Evolutionary conservation across 1,140 invertebrate species (phyloP).

Genomic region (Bradynema listronoti): DNA sequence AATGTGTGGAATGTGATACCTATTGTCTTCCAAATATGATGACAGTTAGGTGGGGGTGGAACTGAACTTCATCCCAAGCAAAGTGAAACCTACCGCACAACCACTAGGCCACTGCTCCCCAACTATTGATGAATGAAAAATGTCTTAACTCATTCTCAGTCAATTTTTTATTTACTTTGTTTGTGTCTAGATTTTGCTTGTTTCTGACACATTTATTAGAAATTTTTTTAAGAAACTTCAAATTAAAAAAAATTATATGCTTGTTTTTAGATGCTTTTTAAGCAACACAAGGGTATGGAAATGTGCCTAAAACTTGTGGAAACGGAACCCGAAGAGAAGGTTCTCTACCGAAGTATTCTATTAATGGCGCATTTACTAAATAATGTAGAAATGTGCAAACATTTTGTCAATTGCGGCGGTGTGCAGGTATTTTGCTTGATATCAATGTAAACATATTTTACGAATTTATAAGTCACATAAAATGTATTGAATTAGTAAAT

Average conservation of each 20-base stretch:
- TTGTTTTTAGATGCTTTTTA: conserved; percentile 9
- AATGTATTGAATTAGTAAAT: background rate
- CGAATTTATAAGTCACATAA: background rate
- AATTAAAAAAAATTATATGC: background rate
- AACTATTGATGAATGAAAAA: too few relatives aligned
- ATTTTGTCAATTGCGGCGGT: conserved; percentile 8
- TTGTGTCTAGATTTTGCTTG: too few relatives aligned
- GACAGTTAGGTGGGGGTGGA: too few relatives aligned
- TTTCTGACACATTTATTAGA: too few relatives aligned
- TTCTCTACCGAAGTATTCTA: background rate
- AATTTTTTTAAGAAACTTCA: too few relatives aligned
- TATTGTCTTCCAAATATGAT: too few relatives aligned
- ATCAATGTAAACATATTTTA: conserved; percentile 1
- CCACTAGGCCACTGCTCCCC: too few relatives aligned
- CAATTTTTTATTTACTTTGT: too few relatives aligned
- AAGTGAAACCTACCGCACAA: too few relatives aligned
- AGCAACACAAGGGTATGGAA: conserved; percentile 7
- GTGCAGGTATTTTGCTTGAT: conserved; percentile 1
- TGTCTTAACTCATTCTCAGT: too few relatives aligned
- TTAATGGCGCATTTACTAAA: conserved; percentile 6
- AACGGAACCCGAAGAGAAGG: background rate
- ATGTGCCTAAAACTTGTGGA: conserved; percentile 12
- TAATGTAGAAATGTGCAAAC: conserved; percentile 3
- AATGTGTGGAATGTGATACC: too few relatives aligned
- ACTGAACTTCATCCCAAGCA: too few relatives aligned